phyloP scores from a whole-genome alignment of 1,140 invertebrate species.

The Procambarus virginalis region DNA sequence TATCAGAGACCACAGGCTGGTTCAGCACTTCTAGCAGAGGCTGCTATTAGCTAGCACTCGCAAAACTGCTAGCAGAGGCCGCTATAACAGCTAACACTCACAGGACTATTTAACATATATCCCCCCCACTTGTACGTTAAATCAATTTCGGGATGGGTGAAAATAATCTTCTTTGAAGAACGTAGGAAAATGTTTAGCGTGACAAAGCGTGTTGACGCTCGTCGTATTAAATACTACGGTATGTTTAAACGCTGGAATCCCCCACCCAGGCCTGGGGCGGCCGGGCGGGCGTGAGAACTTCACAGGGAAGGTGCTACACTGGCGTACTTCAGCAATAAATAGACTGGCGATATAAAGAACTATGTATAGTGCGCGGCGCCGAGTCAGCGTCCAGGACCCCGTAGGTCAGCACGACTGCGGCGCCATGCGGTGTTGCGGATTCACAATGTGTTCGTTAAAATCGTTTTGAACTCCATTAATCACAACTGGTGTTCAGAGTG shows the following conservation, averaged over 20 bases:
- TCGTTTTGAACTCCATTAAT: constrained; percentile 18
- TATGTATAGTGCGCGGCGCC: constrained; percentile 39
- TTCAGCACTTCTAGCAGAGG: not conserved
- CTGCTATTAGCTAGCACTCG: not conserved
- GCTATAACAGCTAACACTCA: not conserved
- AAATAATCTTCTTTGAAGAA: constrained; percentile 29
- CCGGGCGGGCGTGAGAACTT: constrained; percentile 17
- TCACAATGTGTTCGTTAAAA: not conserved
- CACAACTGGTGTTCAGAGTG: constrained; percentile 12
- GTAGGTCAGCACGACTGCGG: not conserved
- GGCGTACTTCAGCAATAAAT: constrained; percentile 49
- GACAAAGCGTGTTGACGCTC: constrained; percentile 37
- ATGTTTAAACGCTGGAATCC: constrained; percentile 47
- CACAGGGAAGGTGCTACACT: constrained; percentile 36
- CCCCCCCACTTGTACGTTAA: not conserved
- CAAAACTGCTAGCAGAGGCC: not conserved
- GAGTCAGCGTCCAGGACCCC: constrained; percentile 21
- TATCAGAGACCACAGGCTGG: not conserved
- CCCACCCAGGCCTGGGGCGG: not conserved
- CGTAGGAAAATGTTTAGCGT: constrained; percentile 37
- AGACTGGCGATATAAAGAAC: constrained; percentile 62
- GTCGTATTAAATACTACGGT: constrained; percentile 21
- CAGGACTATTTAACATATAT: not conserved
- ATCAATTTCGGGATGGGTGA: not conserved
- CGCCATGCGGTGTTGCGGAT: not conserved